Evolutionary conservation across 1,140 invertebrate genomes (phyloP).

Genomic region (Thaumatotibia leucotreta): DNA sequence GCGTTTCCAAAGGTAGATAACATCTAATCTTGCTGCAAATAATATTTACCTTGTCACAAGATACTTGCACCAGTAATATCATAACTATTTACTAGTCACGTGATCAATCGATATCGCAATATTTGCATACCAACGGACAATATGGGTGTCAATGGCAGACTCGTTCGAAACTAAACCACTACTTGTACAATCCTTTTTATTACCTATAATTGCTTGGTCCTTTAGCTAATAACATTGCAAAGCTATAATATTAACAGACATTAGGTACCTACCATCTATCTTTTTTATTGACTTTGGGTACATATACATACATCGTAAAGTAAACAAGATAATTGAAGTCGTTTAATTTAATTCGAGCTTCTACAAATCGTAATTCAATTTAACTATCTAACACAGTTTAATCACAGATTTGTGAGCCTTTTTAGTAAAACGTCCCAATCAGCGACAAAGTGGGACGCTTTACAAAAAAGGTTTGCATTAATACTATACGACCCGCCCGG

Average conservation of each 20-base stretch:
- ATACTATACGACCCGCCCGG: too few relatives aligned
- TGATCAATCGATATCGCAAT: conserved; percentile 1
- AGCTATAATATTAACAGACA: neutral
- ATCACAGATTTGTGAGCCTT: too few relatives aligned
- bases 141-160: neutral
- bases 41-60: neutral
- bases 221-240: neutral
- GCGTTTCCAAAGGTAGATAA: too few relatives aligned
- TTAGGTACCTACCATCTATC: neutral
- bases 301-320: too few relatives aligned
- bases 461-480: too few relatives aligned
- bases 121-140: neutral
- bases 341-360: too few relatives aligned
- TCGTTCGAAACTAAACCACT: neutral
- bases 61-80: neutral
- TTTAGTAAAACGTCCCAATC: too few relatives aligned
- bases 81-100: neutral
- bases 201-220: neutral
- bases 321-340: too few relatives aligned
- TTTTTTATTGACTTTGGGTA: neutral
- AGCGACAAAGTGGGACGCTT: too few relatives aligned
- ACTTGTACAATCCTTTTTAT: neutral
- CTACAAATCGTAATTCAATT: too few relatives aligned
- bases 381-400: too few relatives aligned
- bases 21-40: too few relatives aligned